phyloP scores from a whole-genome alignment of 2,113 vertebrate species.

The Lichenostomus cassidix region DNA sequence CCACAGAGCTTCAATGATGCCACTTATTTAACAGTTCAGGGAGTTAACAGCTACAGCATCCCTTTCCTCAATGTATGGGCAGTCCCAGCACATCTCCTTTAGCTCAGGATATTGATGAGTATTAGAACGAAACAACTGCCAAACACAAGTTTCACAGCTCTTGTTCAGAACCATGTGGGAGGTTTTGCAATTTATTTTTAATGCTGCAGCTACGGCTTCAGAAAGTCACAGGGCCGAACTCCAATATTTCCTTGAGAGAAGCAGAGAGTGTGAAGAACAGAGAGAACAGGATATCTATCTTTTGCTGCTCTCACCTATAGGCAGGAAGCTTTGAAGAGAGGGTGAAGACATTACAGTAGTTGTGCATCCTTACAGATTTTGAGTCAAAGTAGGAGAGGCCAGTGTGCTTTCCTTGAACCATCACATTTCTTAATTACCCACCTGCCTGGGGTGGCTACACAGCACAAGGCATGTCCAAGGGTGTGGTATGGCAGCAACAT shows the following conservation, averaged over 20 bases:
- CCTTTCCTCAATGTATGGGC: neutral
- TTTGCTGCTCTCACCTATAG: neutral
- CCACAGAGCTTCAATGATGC: neutral
- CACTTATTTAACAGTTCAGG: neutral
- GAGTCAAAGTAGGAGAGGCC: neutral
- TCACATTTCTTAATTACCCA: neutral
- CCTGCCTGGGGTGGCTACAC: neutral
- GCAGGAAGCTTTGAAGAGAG: conserved; percentile 19
- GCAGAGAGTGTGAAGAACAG: neutral
- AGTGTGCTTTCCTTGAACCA: neutral
- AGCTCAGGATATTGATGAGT: neutral
- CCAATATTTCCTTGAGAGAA: neutral
- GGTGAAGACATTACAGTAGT: neutral
- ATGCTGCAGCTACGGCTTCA: neutral
- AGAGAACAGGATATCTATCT: neutral
- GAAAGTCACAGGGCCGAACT: neutral
- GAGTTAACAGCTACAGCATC: neutral
- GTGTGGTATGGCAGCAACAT: neutral
- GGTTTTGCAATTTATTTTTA: neutral
- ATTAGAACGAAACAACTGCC: neutral
- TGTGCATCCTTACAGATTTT: neutral
- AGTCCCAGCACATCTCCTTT: neutral
- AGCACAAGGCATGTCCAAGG: neutral
- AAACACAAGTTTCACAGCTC: neutral
- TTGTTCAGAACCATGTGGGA: neutral